Conservation (phyloP, 1,140 invertebrate genomes). For the Paracyclopina nana region DNA sequence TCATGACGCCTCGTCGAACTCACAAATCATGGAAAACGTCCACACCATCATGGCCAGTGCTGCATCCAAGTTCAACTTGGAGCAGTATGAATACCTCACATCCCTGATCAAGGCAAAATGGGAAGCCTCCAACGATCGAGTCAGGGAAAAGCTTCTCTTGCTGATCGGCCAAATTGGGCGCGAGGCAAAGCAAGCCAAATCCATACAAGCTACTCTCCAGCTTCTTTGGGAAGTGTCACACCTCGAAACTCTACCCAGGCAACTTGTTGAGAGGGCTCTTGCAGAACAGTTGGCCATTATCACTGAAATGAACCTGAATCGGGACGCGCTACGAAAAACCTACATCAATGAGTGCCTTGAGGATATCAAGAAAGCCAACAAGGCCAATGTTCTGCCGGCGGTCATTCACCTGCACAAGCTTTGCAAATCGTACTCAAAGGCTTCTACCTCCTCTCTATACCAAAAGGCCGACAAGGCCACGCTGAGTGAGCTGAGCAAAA, state of each 20-base stretch:
- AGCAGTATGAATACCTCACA: constrained; percentile 31
- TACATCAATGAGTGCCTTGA: constrained; percentile 34
- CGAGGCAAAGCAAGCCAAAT: constrained; percentile 25
- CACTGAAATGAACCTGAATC: constrained; percentile 29
- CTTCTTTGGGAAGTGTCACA: constrained; percentile 33
- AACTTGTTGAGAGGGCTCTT: constrained; percentile 30
- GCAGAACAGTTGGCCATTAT: constrained; percentile 33
- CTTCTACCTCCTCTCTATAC: constrained; percentile 22
- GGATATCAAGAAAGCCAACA: constrained; percentile 31
- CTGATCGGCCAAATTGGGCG: constrained; percentile 33
- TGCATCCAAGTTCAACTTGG: constrained; percentile 30
- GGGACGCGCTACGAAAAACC: constrained; percentile 26
- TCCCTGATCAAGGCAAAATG: constrained; percentile 29
- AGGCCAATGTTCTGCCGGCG: constrained; percentile 28
- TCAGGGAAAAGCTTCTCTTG: constrained; percentile 30
- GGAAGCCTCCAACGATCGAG: constrained; percentile 23
- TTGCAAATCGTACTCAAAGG: constrained; percentile 29
- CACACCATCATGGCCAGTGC: constrained; percentile 33
- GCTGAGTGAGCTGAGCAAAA: constrained; percentile 30
- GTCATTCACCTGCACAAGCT: constrained; percentile 31
- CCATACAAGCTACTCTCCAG: constrained; percentile 28
- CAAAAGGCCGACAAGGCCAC: constrained; percentile 25
- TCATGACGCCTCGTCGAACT: constrained; percentile 27
- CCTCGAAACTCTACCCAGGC: constrained; percentile 26
- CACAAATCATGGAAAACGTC: constrained; percentile 34